phyloP scores from a whole-genome alignment of 1,140 invertebrate species.

The Eriocheir sinensis region DNA sequence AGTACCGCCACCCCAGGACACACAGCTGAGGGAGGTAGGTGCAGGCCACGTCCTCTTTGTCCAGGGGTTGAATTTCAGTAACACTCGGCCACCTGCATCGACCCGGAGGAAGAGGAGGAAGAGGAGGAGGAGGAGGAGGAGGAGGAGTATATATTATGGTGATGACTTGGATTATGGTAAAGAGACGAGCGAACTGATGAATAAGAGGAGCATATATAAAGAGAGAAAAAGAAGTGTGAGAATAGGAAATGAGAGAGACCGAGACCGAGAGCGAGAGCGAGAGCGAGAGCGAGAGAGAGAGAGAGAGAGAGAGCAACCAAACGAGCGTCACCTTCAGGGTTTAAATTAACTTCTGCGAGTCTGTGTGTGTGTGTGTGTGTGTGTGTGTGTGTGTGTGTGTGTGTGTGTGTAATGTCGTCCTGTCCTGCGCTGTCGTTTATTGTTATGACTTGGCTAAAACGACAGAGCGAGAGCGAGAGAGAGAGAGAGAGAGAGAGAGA shows the following conservation, averaged over 20 bases:
- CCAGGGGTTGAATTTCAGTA: neutral
- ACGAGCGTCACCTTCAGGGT: too few relatives aligned
- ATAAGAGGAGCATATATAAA: neutral
- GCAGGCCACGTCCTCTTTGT: neutral
- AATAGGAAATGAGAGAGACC: neutral
- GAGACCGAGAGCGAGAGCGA: too few relatives aligned
- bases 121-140: neutral
- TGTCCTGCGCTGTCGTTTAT: too few relatives aligned
- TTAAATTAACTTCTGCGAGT: too few relatives aligned
- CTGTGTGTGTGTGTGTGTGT: too few relatives aligned
- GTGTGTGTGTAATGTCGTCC: too few relatives aligned
- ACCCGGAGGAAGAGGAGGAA: neutral
- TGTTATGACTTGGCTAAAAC: too few relatives aligned
- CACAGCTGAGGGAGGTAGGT: neutral
- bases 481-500: neutral
- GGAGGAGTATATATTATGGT: neutral
- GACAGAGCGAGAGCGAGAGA: neutral
- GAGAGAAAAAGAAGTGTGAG: neutral
- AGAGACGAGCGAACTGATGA: neutral
- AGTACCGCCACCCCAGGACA: neutral
- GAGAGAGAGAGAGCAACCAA: neutral
- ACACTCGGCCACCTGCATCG: neutral
- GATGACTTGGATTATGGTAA: neutral
- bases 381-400: too few relatives aligned
- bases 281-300: neutral